Base-by-base conservation (phyloP, 92 coral and sea anemone species). In the Porites divaricata region DNA sequence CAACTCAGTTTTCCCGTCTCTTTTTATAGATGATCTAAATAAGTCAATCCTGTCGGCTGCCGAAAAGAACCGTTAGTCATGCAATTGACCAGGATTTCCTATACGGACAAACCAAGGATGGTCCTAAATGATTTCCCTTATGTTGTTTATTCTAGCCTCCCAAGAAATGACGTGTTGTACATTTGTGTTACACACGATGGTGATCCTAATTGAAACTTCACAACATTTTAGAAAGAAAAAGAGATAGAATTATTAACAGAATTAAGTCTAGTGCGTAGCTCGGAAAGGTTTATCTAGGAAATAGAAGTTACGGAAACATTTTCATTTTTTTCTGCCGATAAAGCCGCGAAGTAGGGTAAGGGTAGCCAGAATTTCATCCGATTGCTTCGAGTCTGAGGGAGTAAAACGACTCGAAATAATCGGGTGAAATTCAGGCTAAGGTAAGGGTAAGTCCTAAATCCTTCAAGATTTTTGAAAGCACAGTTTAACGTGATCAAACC, bases 241-340 rank as follows among this genome's bases (percentile, higher is more conserved):
- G n/a, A n/a, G n/a, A 65, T 65, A 65, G 70, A 65, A 65, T 24
- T 65, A 10, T 65, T 65, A 65, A 65, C 70, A 65, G 70, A 65
- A 65, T 65, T 17, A 17, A 65, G 70, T 65, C n/a, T 65, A 8
- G 22, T 65, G 70, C 70, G 8, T 65, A 19, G 70, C 22, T 65
- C n/a, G 70, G 70, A 65, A 19, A 65, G 70, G 70, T 65, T 65
- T 65, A 65, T 65, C 24, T 22, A 7, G 61, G 13, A 56, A 56
- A 15, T 10, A 56, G 2, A 56, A 10, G 61, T 56, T 26, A 26
- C 28, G 28, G 2, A 26, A 26, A 26, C 28, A 26, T 26, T 26
- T 26, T 26, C 1, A 26, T 26, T 26, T 26, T 26, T 26, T 26
- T 56, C 16, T 56, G 61, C 13, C 61, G 9, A 56, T 56, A 56